phyloP scores from a whole-genome alignment of 64 coral and sea anemone species.

The Dendronephthya gigantea region DNA sequence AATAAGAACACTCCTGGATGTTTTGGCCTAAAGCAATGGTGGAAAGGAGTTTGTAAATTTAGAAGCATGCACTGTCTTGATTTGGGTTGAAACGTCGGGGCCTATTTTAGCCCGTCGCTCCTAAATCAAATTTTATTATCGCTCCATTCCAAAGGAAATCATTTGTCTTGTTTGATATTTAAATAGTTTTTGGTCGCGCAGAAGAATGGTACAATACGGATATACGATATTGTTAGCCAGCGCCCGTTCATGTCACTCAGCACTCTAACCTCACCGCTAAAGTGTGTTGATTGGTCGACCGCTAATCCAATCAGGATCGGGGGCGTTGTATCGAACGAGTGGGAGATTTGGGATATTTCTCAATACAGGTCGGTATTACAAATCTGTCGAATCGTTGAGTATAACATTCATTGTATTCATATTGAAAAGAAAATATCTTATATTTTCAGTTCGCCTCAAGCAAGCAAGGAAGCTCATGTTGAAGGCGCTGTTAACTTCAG shows the following conservation, averaged over 20 bases:
- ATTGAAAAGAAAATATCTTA: not conserved
- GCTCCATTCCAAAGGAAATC: too few relatives aligned
- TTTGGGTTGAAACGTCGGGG: too few relatives aligned
- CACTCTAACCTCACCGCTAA: slow-evolving; percentile 49
- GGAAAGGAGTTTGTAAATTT: too few relatives aligned
- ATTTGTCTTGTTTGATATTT: not conserved
- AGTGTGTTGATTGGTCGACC: slow-evolving; percentile 74
- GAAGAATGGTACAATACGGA: slow-evolving; percentile 78
- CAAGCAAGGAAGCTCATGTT: slow-evolving; percentile 59
- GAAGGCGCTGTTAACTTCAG: slow-evolving; percentile 76
- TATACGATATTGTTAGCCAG: slow-evolving; percentile 92
- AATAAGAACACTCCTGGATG: too few relatives aligned
- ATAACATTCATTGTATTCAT: too few relatives aligned
- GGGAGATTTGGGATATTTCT: slow-evolving; percentile 90
- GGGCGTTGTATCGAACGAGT: slow-evolving; percentile 69
- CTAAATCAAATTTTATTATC: too few relatives aligned
- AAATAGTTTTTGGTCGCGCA: slow-evolving; percentile 82
- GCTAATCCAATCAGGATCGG: slow-evolving; percentile 66
- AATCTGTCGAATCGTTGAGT: too few relatives aligned
- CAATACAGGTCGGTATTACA: slow-evolving; percentile 98
- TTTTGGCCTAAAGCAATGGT: too few relatives aligned
- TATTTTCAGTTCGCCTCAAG: slow-evolving; percentile 54
- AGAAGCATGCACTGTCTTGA: too few relatives aligned
- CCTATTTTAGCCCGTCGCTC: too few relatives aligned
- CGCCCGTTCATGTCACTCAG: slow-evolving; percentile 86